Percentiles rank a stretch among this genome's conserved stretches.
These are phyloP conservation scores for Choloepus hoffmanni DNA, from an alignment of 2,113 vertebrate species.

Conservation along the genomic window DNA sequence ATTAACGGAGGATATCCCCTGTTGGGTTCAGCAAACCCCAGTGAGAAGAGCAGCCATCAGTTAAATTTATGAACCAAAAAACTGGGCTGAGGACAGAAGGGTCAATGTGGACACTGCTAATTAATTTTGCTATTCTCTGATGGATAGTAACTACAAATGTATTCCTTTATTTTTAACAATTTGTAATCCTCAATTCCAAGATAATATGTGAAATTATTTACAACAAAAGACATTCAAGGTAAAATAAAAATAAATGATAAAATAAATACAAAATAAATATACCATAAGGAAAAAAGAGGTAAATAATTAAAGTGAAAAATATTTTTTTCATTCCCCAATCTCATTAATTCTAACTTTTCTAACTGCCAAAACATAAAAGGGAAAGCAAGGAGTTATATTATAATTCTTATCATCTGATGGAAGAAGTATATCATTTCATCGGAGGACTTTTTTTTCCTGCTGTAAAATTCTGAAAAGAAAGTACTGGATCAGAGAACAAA, in stretches of 20 bases:
- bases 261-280: constrained; percentile 21
- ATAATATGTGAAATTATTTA: not conserved
- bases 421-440: not conserved
- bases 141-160: not conserved
- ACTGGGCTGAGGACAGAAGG: not conserved
- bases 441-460: not conserved
- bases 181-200: not conserved
- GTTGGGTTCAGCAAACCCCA: not conserved
- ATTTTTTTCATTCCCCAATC: not conserved
- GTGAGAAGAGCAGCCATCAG: not conserved
- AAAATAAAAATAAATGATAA: not conserved
- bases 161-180: not conserved
- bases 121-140: not conserved
- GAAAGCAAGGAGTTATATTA: not conserved
- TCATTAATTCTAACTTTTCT: not conserved
- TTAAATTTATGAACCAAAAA: not conserved
- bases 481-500: not conserved
- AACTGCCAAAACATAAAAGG: not conserved
- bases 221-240: not conserved
- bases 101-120: not conserved
- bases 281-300: not conserved
- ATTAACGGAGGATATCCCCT: not conserved
- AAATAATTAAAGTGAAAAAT: not conserved
- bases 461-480: not conserved
- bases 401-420: not conserved